A percentile compares a stretch with the other conserved stretches of the same genome.
phyloP scores from a whole-genome alignment of 1,140 invertebrate species.

The Holcopasites calliopsidis region DNA sequence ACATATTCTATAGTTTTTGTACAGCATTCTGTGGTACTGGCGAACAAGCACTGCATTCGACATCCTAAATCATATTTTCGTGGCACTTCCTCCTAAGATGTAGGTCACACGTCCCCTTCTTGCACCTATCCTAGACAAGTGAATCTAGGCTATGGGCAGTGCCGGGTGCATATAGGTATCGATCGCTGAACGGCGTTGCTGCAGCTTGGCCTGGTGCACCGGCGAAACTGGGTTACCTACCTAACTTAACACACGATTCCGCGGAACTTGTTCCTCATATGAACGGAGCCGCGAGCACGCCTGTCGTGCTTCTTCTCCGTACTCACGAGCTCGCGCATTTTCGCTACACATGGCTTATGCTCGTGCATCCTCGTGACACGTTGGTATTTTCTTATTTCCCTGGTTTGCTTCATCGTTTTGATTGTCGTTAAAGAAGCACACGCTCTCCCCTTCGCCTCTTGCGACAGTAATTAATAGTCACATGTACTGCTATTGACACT shows the following conservation, averaged over 20 bases:
- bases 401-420: conserved; percentile 7
- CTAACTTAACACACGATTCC: conserved; percentile 57
- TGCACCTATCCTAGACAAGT: conserved; percentile 64
- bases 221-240: conserved; percentile 74
- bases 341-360: conserved; percentile 14
- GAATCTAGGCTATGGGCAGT: conserved; percentile 66
- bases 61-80: conserved; percentile 15
- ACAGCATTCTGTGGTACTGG: not conserved
- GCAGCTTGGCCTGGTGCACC: conserved; percentile 70
- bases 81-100: conserved; percentile 25
- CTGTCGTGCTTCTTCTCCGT: conserved; percentile 16
- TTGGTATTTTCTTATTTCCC: conserved; percentile 18
- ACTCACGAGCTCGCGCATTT: conserved; percentile 31
- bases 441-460: not conserved
- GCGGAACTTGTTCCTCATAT: conserved; percentile 41
- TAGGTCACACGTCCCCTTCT: conserved; percentile 55
- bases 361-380: conserved; percentile 40
- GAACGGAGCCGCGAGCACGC: conserved; percentile 29
- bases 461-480: no score
- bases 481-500: not conserved
- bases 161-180: conserved; percentile 65
- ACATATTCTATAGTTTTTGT: not conserved
- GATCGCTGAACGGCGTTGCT: conserved; percentile 58
- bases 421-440: conserved; percentile 16
- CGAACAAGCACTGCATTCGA: not conserved